Evolutionary conservation across 2,113 vertebrate species (phyloP), one percentile per base, ranked within the genome.

Genomic region (Andinoacara biseriatus): DNA sequence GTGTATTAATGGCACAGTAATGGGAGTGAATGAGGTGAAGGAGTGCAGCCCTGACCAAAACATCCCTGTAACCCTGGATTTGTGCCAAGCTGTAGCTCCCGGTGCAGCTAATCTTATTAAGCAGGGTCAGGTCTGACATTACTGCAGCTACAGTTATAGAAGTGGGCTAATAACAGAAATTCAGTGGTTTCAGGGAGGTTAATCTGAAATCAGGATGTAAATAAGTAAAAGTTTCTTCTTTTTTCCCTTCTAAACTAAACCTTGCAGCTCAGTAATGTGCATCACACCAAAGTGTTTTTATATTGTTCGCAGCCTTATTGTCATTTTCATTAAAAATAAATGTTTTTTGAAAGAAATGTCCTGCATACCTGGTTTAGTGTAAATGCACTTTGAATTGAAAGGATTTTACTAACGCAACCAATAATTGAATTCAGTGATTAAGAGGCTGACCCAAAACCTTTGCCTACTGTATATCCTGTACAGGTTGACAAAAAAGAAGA

Each of bases 71-170:
- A 77, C 76, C 2, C 54, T 31, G 8, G 40, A 72, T 69, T 63
- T 88, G 86, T 52, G 82, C 82, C 91, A 82, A 92, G 79, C 79
- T 78, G 79, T 18, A 76, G 80, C 69, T 82, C 77, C 82, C 10
- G 3, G 38, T 60, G 75, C 60, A 33, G 78, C 14, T 92, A 91
- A 94, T 93, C 91, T 88, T 76, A 84, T 91, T 89, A 86, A 87
- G 33, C 22, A 22, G 82, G 72, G 86, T 86, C 80, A 83, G 22
- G 22, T 56, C 35, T 14, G 38, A 31, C 59, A 40, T 76, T 67
- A 60, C 61, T 81, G 78, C 18, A 22, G 43, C 35, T 35, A n/a
- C 46, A 74, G 24, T 59, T 69, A 60, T 3, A 79, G 33, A 61
- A 62, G 14, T 82, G 49, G 65, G 62, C 24, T 89, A 56, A 58